Conservation (phyloP, 2,797 vertebrate genomes). For the Anisognathus igniventris region DNA sequence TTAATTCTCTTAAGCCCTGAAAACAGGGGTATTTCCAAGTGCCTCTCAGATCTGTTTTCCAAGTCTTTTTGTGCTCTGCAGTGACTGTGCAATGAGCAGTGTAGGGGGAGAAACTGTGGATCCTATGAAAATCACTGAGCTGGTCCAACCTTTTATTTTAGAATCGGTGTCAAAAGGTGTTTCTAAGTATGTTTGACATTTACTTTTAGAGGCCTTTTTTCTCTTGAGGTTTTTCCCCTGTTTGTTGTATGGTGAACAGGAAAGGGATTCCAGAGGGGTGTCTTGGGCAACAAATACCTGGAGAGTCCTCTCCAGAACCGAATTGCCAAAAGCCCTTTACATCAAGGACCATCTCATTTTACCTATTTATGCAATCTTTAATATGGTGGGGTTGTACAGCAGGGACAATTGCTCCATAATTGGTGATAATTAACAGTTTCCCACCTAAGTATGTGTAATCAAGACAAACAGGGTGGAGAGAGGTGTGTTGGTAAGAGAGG, state of each 20-base stretch:
- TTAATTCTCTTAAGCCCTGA: conserved; percentile 33
- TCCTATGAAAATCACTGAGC: not conserved
- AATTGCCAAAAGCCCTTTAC: not conserved
- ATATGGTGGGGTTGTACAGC: not conserved
- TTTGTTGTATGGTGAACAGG: not conserved
- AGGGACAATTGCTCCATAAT: not conserved
- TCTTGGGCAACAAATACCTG: not conserved
- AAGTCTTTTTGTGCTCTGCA: not conserved
- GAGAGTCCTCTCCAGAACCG: not conserved
- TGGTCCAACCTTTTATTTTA: not conserved
- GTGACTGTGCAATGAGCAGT: not conserved
- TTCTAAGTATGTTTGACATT: not conserved
- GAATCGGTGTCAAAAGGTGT: not conserved
- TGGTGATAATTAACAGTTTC: conserved; percentile 36
- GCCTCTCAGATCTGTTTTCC: conserved; percentile 2
- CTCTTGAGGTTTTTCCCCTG: not conserved
- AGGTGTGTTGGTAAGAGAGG: not conserved
- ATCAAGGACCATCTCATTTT: not conserved
- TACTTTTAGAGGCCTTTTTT: not conserved
- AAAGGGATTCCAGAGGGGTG: not conserved
- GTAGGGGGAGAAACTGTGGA: not conserved
- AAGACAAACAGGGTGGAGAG: not conserved
- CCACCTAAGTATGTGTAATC: not conserved
- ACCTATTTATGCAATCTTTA: not conserved
- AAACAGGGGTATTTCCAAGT: not conserved